Evolutionary conservation across 2,888 invertebrate species (phyloP), one percentile per base, ranked within the genome.

Genomic region (Caenorhabditis sulstoni): DNA sequence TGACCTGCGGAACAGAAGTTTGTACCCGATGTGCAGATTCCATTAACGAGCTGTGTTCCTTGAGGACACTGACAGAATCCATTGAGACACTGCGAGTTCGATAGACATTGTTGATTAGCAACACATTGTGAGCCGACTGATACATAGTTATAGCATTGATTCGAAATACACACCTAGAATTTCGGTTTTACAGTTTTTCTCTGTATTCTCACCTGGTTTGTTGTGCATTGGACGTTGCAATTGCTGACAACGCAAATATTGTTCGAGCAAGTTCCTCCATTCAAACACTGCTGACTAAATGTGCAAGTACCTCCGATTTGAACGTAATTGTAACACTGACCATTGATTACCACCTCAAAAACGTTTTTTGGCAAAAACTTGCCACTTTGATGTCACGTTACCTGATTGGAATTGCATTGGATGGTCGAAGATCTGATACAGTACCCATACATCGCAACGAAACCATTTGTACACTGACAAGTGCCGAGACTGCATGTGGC

Each of bases 91-190:
- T 74, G 70, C 0, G 79, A 66, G 39, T 68, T 74, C 44, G 55
- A 61, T 0, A 73, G 61, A 47, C 87, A 87, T 61, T 87, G 87
- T 53, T 79, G 66, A 12, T 79, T 81, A 59, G 76, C 71, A 3
- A 47, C 41, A 44, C 87, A 87, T 16, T 70, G 65, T 9, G 61
- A 67, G 0, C 86, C 86, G 9, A 82, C 52, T 3, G 68, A 58
- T 4, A 77, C 79, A 2, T 75, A 74, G 18, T 71, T 59, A 22
- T 53, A 70, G 37, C 76, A 76, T 45, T 68, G 65, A 12, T 35
- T 44, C 20, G 52, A 66, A 16, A 47, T 20, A 23, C 23, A 61
- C 2, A 76, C 45, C 61, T 29, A 3, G 7, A 29, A 29, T n/a
- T n/a, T n/a, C n/a, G n/a, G n/a, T n/a, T n/a, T n/a, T n/a, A n/a